Percentiles rank a stretch among this genome's conserved stretches.
Evolutionary conservation across 2,113 vertebrate species (phyloP).

Genomic region (Tichodroma muraria): DNA sequence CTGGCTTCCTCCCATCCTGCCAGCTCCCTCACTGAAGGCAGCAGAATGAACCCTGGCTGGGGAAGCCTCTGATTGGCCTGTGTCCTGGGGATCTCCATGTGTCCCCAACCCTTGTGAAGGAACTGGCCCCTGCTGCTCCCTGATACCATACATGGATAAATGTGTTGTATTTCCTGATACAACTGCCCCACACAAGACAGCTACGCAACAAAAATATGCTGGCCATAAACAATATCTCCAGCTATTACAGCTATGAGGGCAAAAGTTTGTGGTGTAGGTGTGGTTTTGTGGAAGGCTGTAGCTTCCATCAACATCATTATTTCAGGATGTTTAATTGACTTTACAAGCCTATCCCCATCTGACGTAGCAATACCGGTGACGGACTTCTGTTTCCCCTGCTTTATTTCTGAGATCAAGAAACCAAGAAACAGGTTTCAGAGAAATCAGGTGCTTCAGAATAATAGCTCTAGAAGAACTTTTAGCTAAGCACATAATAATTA

Average conservation of each 20-base stretch:
- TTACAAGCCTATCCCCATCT: not conserved
- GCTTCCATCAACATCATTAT: not conserved
- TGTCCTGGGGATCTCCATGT: not conserved
- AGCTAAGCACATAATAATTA: not conserved
- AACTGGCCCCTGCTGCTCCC: not conserved
- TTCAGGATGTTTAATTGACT: not conserved
- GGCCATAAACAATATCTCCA: not conserved
- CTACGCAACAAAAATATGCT: not conserved
- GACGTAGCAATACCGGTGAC: not conserved
- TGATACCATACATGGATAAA: rapidly evolving
- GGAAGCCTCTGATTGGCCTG: not conserved
- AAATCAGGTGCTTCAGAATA: not conserved
- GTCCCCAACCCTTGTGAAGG: not conserved
- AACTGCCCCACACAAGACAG: not conserved
- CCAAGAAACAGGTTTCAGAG: not conserved
- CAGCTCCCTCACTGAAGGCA: not conserved
- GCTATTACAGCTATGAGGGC: not conserved
- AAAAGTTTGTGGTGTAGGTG: not conserved
- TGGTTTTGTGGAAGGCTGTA: not conserved
- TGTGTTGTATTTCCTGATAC: not conserved
- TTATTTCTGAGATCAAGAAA: not conserved
- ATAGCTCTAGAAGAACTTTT: not conserved
- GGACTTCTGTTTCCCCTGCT: not conserved
- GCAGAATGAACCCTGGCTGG: not conserved
- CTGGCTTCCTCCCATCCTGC: not conserved